Evolutionary conservation across 2,797 vertebrate species (phyloP), one percentile per base, ranked within the genome.

Genomic region (Sebastes trivittatus): DNA sequence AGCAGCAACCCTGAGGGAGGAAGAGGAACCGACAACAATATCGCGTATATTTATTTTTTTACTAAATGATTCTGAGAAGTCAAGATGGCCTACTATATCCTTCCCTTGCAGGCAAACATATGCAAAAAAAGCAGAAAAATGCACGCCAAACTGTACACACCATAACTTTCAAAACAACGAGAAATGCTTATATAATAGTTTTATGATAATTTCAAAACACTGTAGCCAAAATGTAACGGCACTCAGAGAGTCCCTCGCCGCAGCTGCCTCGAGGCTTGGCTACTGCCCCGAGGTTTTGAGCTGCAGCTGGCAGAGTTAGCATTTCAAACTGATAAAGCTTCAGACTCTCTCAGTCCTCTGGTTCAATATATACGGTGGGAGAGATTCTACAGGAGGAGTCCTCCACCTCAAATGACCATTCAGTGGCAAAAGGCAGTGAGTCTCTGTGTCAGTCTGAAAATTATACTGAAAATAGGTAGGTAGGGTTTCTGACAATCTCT

Each of bases 41-140:
- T 76, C 66, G 82, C 76, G 75, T 83, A 63, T 84, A 85, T 90
- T 88, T 85, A 82, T 52, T 87, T 89, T 85, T 83, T 77, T 75
- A 71, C 78, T 83, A 85, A 91, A 78, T 73, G 62, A 80, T 88
- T 80, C 75, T 18, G 64, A 85, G 62, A 75, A n/a, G 18, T 79
- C 14, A 67, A 65, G 59, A 67, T 52, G 52, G 60, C 67, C 65
- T 36, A 56, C 73, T 80, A 6, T 23, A 34, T 63, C 30, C 34
- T 66, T 74, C 29, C 49, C 46, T 65, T 5, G 3, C 61, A 79
- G 61, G 22, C 11, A 77, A 79, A 77, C 42, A 58, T 7, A 30
- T 56, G 54, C 22, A 13, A 63, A 63, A 63, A 63, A 71, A 20
- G 64, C 54, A 78, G 14, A 66, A 62, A 75, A 72, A 75, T 22